phyloP scores from a whole-genome alignment of 2,113 vertebrate genomes.

The Calidris pugnax region DNA sequence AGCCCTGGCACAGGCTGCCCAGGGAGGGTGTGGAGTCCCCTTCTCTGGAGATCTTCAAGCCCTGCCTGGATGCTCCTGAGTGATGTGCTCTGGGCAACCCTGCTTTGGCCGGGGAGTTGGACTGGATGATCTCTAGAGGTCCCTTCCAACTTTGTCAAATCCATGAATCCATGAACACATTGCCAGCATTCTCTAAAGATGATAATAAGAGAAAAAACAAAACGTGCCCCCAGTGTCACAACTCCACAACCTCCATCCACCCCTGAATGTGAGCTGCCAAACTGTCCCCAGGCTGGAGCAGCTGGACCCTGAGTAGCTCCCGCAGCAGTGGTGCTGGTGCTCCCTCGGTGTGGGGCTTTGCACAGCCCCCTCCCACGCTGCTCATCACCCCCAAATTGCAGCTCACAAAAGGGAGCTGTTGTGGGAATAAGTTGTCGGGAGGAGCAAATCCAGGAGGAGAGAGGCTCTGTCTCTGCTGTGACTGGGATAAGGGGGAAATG shows the following conservation, averaged over 20 bases:
- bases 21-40: too few species aligned
- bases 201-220: background rate
- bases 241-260: background rate
- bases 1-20: too few species aligned
- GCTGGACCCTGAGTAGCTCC: background rate
- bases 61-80: too few species aligned
- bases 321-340: background rate
- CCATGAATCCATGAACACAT: too few species aligned
- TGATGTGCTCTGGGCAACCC: too few species aligned
- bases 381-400: background rate
- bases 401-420: background rate
- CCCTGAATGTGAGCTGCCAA: rapidly evolving
- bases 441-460: background rate
- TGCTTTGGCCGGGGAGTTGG: too few species aligned
- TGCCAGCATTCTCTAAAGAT: background rate
- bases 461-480: background rate
- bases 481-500: background rate
- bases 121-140: too few species aligned
- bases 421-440: background rate
- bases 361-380: background rate
- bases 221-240: background rate
- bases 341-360: rapidly evolving
- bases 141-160: too few species aligned
- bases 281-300: background rate
- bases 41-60: too few species aligned